Evolutionary conservation across 2,113 vertebrate genomes (phyloP), one percentile per base, ranked within the genome.

Genomic region (Circaetus gallicus): DNA sequence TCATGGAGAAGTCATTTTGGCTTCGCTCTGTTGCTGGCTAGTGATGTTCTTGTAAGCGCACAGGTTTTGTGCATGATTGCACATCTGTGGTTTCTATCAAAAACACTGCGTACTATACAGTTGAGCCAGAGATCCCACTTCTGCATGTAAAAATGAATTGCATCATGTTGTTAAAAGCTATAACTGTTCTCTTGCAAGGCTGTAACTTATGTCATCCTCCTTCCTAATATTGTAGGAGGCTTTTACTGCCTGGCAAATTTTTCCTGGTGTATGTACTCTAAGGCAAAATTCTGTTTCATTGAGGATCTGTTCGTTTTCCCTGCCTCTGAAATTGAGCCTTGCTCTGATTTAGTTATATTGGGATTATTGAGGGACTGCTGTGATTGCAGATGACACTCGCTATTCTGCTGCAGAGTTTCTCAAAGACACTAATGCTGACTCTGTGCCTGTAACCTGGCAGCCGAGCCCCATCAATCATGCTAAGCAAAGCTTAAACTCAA

Each of bases 401-500:
- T 81, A 11, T 47, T 36, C 76, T 73, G 52, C 67, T 56, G 76
- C 90, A 66, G 81, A 86, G 66, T 62, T 80, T 69, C 93, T 88
- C 90, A 25, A 65, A 94, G 95, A 45, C 62, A 19, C 63, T 94
- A 82, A 92, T 62, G 88, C 96, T 90, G 90, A 49, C 67, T 80
- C 67, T 10, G 76, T 89, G 71, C 7, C 88, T 73, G 74, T 58
- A 53, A 47, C 88, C 70, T 63, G 88, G 81, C 86, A 94, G 86
- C 86, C 1, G 1, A 89, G 86, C 73, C 63, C 67, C 94, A 78
- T 96, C 93, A 81, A 70, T 94, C 95, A 91, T 3, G 50, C 93
- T 90, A 93, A 95, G 78, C 79, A 92, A 93, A 86, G 88, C 90
- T 97, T 82, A 92, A 92, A 74, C 63, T 38, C 55, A 21, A 71